phyloP scores from a whole-genome alignment of 2,888 invertebrate species.

The Tyria jacobaeae region DNA sequence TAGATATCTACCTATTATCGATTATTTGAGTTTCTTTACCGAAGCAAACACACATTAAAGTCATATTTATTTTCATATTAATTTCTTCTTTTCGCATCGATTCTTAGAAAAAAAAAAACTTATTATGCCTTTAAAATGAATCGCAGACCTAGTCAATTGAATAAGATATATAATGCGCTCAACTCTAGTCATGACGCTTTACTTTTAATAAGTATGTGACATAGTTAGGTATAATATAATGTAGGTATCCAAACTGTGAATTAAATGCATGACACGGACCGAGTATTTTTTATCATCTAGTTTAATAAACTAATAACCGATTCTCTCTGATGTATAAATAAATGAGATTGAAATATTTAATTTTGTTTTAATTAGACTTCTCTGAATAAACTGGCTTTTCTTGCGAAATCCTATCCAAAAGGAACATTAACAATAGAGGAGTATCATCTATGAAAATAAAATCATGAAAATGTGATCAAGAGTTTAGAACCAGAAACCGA shows the following conservation, averaged over 20 bases:
- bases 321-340: constrained; percentile 34
- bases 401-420: no score
- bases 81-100: not conserved
- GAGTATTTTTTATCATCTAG: constrained; percentile 20
- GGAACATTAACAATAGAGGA: no score
- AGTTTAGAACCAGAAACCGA: no score
- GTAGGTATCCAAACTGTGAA: constrained; percentile 40
- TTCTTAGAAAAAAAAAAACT: not conserved
- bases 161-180: not conserved
- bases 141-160: constrained; percentile 20
- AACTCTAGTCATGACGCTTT: constrained; percentile 32
- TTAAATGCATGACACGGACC: constrained; percentile 59
- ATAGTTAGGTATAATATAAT: constrained; percentile 39
- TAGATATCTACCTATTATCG: not conserved
- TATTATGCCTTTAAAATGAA: not conserved
- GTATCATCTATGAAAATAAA: no score
- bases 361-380: constrained; percentile 4
- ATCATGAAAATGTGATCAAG: no score
- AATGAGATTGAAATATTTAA: constrained; percentile 35
- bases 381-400: no score
- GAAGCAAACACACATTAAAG: not conserved
- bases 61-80: not conserved
- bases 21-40: not conserved
- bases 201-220: constrained; percentile 22
- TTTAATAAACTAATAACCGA: constrained; percentile 17